Evolutionary conservation across 1,140 invertebrate genomes (phyloP), one percentile per base, ranked within the genome.

Genomic region (Aethina tumida): DNA sequence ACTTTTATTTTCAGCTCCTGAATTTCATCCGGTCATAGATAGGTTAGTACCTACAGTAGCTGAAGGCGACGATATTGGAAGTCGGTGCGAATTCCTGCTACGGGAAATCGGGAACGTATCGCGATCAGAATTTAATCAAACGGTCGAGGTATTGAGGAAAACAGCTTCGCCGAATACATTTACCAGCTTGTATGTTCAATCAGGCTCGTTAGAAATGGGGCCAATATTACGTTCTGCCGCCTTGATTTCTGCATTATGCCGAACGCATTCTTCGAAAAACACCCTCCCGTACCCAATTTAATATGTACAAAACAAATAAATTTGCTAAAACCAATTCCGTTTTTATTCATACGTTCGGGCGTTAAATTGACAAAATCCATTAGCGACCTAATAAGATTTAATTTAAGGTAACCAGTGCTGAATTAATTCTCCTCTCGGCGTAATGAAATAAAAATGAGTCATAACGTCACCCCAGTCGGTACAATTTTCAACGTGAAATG

Each of bases 1-100:
- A 61, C 59, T 61, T 61, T 61, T 61, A 61, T 59, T 61, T 55
- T 52, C 53, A 43, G 46, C 34, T 50, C 44, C 39, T 43, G 47
- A 43, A 55, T 57, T 52, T 50, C 50, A 47, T 47, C 36, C 46
- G 47, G 51, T 46, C 53, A 47, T 43, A 41, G 42, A 21, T 30
- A 34, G 18, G 38, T 40, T 40, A 40, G 29, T 34, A 32, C 31
- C 31, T 50, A 45, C 43, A 36, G 39, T 45, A 40, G 44, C 34
- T 40, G 35, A 40, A 39, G 43, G 38, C 45, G 34, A 42, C 38
- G 35, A 43, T 18, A 46, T 45, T 49, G 37, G 35, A 47, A 28
- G 26, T 30, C 35, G 19, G 28, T 45, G 39, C 35, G 31, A 43
- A 46, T 46, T 49, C 43, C 36, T 46, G 28, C 39, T 12, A 22